These are phyloP conservation scores for Coregonus ussuriensis DNA, from an alignment of 2,797 vertebrate genomes.

Conservation along the genomic window DNA sequence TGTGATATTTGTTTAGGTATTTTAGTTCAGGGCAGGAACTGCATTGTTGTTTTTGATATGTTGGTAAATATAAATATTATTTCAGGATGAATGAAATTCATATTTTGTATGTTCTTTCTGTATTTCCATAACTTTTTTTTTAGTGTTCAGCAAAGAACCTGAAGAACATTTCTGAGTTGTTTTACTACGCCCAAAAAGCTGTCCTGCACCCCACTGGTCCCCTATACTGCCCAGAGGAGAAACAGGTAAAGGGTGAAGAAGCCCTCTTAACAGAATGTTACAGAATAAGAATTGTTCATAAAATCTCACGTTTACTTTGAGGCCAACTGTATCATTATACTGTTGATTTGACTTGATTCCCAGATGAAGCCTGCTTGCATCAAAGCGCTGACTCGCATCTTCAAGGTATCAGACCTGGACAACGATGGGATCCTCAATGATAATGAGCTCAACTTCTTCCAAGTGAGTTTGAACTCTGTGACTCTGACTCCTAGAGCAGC, in stretches of 20 bases:
- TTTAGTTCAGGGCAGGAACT: background rate
- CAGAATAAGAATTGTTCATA: background rate
- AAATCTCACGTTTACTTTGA: background rate
- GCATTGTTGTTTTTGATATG: background rate
- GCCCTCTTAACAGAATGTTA: background rate
- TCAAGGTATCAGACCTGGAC: constrained; percentile 94
- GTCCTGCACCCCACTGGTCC: constrained; percentile 95
- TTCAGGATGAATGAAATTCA: background rate
- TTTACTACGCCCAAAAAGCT: constrained; percentile 97
- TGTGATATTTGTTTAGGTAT: background rate
- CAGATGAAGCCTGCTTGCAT: constrained; percentile 93
- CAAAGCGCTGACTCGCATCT: constrained; percentile 92
- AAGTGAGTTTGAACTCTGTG: constrained; percentile 72
- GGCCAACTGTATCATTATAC: constrained; percentile 38
- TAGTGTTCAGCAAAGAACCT: constrained; percentile 97
- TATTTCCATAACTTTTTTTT: constrained; percentile 36
- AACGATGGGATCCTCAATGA: constrained; percentile 94
- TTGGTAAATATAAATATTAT: background rate
- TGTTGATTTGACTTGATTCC: background rate
- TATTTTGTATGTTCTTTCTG: background rate
- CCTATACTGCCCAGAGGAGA: constrained; percentile 94
- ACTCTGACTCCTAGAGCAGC: background rate
- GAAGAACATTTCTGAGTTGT: constrained; percentile 98
- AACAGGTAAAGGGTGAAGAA: constrained; percentile 77
- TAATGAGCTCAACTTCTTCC: constrained; percentile 94